Conservation (phyloP, 2,113 vertebrate species). For the Lophochroa leadbeateri region DNA sequence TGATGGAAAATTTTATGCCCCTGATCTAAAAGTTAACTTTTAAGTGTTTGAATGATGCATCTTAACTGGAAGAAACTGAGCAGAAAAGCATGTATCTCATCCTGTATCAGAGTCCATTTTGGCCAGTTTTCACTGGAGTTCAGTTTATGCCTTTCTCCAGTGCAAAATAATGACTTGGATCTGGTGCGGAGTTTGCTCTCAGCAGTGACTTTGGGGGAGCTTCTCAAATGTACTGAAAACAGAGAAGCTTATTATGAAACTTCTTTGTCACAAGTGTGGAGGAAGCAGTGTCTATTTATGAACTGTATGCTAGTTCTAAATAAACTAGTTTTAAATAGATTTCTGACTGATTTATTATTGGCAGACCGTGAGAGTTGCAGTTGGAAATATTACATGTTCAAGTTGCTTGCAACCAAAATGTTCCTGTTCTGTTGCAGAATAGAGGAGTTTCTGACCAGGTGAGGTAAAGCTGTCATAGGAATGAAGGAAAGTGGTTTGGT, state of each 20-base stretch:
- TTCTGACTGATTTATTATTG: conserved; percentile 3
- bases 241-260: neutral
- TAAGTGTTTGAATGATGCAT: neutral
- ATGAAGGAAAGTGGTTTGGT: neutral
- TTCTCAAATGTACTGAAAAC: neutral
- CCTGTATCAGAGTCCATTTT: neutral
- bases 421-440: neutral
- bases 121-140: neutral
- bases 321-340: conserved; percentile 23
- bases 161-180: neutral
- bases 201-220: neutral
- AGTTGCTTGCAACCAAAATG: neutral
- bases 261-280: neutral
- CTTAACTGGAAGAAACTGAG: neutral
- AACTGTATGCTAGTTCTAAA: conserved; percentile 17
- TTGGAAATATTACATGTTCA: neutral
- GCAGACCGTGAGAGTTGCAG: neutral
- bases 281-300: neutral
- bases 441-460: neutral
- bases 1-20: neutral
- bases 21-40: neutral
- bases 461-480: neutral
- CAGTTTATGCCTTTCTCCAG: neutral
- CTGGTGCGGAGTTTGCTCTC: neutral
- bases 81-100: neutral